phyloP scores from a whole-genome alignment of 2,888 invertebrate genomes.

The Papilio demoleus region DNA sequence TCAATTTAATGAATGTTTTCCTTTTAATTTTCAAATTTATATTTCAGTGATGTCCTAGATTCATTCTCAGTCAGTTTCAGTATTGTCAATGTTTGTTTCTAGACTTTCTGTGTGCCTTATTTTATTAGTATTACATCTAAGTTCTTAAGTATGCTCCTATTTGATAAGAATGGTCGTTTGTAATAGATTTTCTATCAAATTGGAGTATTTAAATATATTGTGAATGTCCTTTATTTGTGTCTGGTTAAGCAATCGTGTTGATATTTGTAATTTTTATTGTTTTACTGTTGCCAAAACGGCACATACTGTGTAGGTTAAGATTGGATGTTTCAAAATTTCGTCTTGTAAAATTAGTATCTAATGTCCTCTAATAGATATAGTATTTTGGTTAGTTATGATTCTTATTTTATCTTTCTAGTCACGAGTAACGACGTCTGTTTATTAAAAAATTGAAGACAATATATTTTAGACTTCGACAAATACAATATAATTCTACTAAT shows the following conservation, averaged over 20 bases:
- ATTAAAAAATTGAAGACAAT: constrained; percentile 57
- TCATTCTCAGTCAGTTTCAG: constrained; percentile 42
- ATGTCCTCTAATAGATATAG: constrained; percentile 56
- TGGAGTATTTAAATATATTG: constrained; percentile 39
- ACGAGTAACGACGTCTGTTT: constrained; percentile 72
- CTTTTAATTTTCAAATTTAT: not conserved
- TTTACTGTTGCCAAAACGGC: constrained; percentile 42
- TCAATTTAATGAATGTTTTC: not conserved
- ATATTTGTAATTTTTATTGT: constrained; percentile 39
- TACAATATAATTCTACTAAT: too few species aligned
- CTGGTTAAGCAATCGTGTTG: constrained; percentile 38
- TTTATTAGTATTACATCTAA: constrained; percentile 58
- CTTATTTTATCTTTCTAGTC: constrained; percentile 77
- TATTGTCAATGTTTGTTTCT: constrained; percentile 47
- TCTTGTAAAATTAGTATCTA: constrained; percentile 65
- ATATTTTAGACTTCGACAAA: too few species aligned
- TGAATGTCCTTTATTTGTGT: constrained; percentile 43
- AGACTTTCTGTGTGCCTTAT: constrained; percentile 67
- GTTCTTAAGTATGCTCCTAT: constrained; percentile 44
- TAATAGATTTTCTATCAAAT: constrained; percentile 41
- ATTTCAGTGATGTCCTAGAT: not conserved
- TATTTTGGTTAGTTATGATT: constrained; percentile 65
- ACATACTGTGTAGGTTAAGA: constrained; percentile 57
- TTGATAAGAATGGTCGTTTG: constrained; percentile 41
- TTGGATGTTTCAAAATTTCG: constrained; percentile 57